Evolutionary conservation across 2,888 invertebrate species (phyloP).

Genomic region (Argyresthia albistria): DNA sequence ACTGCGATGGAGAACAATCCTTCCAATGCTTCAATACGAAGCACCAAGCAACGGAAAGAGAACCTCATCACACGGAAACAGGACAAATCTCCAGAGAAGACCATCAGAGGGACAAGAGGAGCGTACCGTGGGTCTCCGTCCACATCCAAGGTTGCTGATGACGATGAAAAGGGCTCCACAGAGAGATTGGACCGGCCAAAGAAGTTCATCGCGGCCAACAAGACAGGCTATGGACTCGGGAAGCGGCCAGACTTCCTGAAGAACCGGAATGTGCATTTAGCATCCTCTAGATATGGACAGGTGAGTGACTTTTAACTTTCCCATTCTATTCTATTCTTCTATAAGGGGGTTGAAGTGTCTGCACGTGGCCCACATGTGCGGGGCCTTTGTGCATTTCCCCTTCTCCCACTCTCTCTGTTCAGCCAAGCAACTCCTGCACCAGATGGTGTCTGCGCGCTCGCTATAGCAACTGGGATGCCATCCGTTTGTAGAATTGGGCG

Average conservation of each 20-base stretch:
- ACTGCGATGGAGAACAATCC: slow-evolving; percentile 64
- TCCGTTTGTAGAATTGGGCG: no score
- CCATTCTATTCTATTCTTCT: no score
- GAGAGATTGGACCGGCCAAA: slow-evolving; percentile 66
- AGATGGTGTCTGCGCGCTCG: no score
- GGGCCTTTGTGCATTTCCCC: no score
- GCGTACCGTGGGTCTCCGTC: slow-evolving; percentile 57
- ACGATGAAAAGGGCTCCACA: slow-evolving; percentile 50
- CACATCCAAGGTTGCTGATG: slow-evolving; percentile 51
- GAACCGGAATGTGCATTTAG: slow-evolving; percentile 63
- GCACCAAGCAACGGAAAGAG: slow-evolving; percentile 53
- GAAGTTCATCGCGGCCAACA: slow-evolving; percentile 62
- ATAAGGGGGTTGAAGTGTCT: no score
- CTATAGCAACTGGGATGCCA: no score
- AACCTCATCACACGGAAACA: slow-evolving; percentile 65
- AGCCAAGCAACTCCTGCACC: no score
- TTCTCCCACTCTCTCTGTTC: no score
- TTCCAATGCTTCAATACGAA: slow-evolving; percentile 53
- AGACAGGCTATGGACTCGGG: slow-evolving; percentile 54
- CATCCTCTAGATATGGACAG: slow-evolving; percentile 65
- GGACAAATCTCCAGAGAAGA: slow-evolving; percentile 68
- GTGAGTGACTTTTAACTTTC: slow-evolving; percentile 29
- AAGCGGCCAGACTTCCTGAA: slow-evolving; percentile 65
- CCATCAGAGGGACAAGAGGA: slow-evolving; percentile 57
- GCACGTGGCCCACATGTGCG: no score